Evolutionary conservation across 1,140 invertebrate genomes (phyloP).

Genomic region (Drosophila kurseongensis): DNA sequence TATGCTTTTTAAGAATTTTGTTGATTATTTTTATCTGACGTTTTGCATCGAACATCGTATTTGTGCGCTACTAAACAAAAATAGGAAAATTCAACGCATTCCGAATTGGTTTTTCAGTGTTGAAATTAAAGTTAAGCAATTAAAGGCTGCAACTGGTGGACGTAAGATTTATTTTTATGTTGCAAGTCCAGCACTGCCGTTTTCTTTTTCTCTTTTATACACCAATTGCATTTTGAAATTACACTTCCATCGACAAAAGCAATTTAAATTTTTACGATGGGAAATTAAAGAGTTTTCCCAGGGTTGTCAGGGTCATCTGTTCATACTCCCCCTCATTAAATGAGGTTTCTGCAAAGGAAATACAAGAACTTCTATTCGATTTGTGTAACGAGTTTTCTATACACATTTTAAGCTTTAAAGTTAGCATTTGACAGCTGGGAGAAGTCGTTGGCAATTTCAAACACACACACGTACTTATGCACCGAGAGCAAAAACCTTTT

Average conservation of each 20-base stretch:
- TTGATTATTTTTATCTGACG: no score
- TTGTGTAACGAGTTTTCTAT: slow-evolving; percentile 82
- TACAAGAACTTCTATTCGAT: slow-evolving; percentile 76
- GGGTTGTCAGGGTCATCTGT: slow-evolving; percentile 29
- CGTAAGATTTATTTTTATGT: slow-evolving; percentile 1
- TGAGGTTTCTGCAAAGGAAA: slow-evolving; percentile 30
- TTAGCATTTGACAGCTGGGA: slow-evolving; percentile 69
- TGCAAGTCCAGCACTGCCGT: slow-evolving; percentile 28
- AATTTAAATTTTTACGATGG: slow-evolving; percentile 57
- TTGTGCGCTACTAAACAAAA: no score
- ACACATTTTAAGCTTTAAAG: slow-evolving; percentile 80
- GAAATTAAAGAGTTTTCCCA: slow-evolving; percentile 50
- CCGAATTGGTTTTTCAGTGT: slow-evolving; percentile 1
- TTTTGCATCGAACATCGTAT: no score
- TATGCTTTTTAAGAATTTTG: no score
- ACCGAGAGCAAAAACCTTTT: slow-evolving; percentile 9
- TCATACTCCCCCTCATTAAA: slow-evolving; percentile 39
- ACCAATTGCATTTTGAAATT: slow-evolving; percentile 39
- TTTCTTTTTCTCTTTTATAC: slow-evolving; percentile 12
- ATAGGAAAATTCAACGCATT: no score
- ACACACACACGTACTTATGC: slow-evolving; percentile 11
- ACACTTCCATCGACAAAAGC: slow-evolving; percentile 40
- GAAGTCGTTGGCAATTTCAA: slow-evolving; percentile 40
- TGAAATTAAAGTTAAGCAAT: slow-evolving; percentile 33
- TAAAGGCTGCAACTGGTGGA: slow-evolving; percentile 21